phyloP scores from a whole-genome alignment of 1,140 invertebrate species.

The Matsumurasca onukii region DNA sequence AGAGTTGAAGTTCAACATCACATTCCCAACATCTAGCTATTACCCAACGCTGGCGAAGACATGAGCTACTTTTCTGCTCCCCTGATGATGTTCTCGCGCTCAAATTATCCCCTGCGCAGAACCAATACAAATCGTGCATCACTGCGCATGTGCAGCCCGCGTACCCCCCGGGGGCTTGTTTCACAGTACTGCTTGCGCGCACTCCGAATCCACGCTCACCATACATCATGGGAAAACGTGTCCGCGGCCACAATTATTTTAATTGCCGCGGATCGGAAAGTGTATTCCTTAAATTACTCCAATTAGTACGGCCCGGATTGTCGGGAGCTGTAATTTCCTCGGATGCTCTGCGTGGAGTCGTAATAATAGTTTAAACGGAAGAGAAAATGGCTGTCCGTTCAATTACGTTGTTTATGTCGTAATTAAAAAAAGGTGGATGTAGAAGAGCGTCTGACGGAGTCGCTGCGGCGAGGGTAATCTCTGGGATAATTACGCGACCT shows the following conservation, averaged over 20 bases:
- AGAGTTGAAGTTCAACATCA: no score
- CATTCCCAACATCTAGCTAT: no score
- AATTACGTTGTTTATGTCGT: conserved; percentile 13
- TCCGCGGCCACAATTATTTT: conserved; percentile 1
- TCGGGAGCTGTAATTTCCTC: not conserved
- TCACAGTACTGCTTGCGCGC: no score
- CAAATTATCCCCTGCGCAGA: no score
- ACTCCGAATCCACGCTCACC: not conserved
- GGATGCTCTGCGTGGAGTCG: not conserved
- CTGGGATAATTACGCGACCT: no score
- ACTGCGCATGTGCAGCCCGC: no score
- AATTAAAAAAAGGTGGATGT: not conserved
- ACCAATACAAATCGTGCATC: no score
- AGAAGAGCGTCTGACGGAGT: not conserved
- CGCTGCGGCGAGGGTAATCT: not conserved
- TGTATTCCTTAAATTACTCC: conserved; percentile 6
- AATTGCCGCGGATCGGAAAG: conserved; percentile 10
- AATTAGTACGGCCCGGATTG: conserved; percentile 3
- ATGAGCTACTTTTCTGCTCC: no score
- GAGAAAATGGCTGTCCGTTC: not conserved
- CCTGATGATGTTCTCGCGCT: no score
- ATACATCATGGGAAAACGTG: conserved; percentile 10
- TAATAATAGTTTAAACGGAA: conserved; percentile 16
- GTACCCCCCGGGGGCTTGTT: no score
- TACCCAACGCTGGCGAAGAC: no score